A percentile compares a stretch with the other conserved stretches of the same genome.
Conservation (phyloP, 2,797 vertebrate species). For the Linurgus olivaceus region DNA sequence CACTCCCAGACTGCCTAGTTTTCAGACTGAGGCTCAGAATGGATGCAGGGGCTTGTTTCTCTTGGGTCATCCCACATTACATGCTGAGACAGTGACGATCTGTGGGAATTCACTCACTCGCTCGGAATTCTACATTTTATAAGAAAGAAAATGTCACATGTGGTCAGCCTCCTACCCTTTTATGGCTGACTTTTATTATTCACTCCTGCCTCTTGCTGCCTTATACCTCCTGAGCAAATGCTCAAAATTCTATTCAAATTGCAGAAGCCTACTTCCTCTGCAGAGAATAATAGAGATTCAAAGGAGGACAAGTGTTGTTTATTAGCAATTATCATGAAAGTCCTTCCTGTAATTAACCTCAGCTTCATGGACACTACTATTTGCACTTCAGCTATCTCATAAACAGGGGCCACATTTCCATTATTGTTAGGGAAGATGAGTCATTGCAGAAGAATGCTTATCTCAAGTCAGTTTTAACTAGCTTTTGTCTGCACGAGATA, state of each 20-base stretch:
- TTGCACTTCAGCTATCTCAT: conserved; percentile 71
- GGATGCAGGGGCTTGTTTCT: background rate
- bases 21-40: background rate
- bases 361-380: conserved; percentile 69
- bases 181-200: conserved; percentile 48
- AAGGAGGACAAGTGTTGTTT: conserved; percentile 72
- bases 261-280: conserved; percentile 50
- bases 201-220: conserved; percentile 18
- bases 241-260: conserved; percentile 53
- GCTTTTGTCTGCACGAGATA: conserved; percentile 74
- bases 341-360: conserved; percentile 83
- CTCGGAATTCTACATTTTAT: conserved; percentile 32
- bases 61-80: background rate
- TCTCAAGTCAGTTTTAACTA: conserved; percentile 68
- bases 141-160: conserved; percentile 36
- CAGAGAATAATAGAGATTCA: conserved; percentile 44
- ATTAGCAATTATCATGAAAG: conserved; percentile 75
- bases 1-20: background rate
- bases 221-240: conserved; percentile 26
- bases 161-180: conserved; percentile 54
- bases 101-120: conserved; percentile 37
- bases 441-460: conserved; percentile 74
- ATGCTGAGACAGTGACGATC: conserved; percentile 35
- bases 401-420: conserved; percentile 68
- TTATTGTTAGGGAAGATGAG: conserved; percentile 74